A percentile compares a stretch with the other conserved stretches of the same genome.
Conservation (phyloP, 2,888 invertebrate species). For the Phymatocera aterrima region DNA sequence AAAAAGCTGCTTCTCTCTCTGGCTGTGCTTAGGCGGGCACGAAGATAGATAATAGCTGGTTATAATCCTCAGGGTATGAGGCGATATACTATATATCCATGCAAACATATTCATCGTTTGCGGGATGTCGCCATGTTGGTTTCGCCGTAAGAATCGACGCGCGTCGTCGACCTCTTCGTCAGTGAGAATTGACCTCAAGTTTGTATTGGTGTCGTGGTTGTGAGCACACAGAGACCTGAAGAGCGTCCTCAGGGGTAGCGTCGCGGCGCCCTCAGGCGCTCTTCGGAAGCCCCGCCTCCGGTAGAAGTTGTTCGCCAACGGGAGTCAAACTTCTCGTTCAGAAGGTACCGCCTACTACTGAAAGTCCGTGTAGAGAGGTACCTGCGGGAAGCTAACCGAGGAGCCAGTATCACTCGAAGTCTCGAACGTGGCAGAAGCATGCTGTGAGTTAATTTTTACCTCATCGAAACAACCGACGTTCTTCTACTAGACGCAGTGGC, state of each 20-base stretch:
- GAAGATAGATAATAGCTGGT: too few species aligned
- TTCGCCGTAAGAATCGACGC: slow-evolving; percentile 11
- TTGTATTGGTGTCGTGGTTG: neutral
- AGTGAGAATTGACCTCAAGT: neutral
- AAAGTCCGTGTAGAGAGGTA: slow-evolving; percentile 59
- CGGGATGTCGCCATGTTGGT: slow-evolving; percentile 36
- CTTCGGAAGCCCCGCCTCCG: slow-evolving; percentile 69
- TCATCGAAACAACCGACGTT: neutral
- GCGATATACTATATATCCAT: too few species aligned
- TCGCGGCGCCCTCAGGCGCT: slow-evolving; percentile 66
- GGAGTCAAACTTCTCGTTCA: slow-evolving; percentile 63
- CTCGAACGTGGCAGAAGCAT: slow-evolving; percentile 53
- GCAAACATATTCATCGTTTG: neutral
- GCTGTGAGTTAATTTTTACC: neutral
- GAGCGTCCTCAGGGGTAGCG: slow-evolving; percentile 56
- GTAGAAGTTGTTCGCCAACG: slow-evolving; percentile 69
- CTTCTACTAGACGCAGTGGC: neutral
- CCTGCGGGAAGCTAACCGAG: slow-evolving; percentile 53
- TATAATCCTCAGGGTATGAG: too few species aligned
- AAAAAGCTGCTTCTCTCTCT: too few species aligned
- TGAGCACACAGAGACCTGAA: neutral
- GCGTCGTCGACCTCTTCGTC: slow-evolving; percentile 38
- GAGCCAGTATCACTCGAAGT: slow-evolving; percentile 59
- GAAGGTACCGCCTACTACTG: slow-evolving; percentile 65
- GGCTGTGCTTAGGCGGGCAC: too few species aligned